Percentiles rank a stretch among this genome's conserved stretches.
These are phyloP conservation scores for Heliocidaris erythrogramma DNA, from an alignment of 35 echinoderm and acorn worm genomes.

Conservation along the genomic window DNA sequence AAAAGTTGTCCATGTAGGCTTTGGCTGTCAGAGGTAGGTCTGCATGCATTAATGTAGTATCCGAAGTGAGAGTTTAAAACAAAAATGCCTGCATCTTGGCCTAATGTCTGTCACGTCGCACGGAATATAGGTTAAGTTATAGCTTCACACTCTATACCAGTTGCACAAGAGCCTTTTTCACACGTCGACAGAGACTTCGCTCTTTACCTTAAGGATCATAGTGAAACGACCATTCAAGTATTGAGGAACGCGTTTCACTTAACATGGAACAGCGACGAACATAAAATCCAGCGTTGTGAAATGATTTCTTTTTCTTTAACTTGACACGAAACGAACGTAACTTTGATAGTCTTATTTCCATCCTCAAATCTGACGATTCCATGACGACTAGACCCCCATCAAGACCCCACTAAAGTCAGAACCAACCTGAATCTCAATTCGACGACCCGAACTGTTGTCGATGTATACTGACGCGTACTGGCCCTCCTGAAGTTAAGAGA, in stretches of 20 bases:
- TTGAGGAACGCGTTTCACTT: background rate
- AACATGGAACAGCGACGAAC: background rate
- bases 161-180: background rate
- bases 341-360: background rate
- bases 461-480: constrained; percentile 93
- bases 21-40: background rate
- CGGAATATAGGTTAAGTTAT: background rate
- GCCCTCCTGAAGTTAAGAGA: constrained; percentile 58
- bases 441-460: constrained; percentile 85
- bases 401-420: constrained; percentile 89
- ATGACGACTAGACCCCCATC: constrained; percentile 67
- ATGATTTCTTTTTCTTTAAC: background rate
- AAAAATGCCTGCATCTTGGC: no score
- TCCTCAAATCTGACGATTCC: background rate
- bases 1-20: no score
- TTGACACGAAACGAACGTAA: background rate
- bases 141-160: background rate
- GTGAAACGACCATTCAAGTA: background rate
- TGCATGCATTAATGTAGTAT: background rate
- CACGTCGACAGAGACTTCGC: background rate
- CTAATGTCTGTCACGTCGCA: background rate
- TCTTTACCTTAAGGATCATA: background rate
- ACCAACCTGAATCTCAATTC: constrained; percentile 66
- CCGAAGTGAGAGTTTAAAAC: no score
- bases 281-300: background rate